These are phyloP conservation scores for Malachius bipustulatus DNA, from an alignment of 2,888 invertebrate species.

Conservation along the genomic window DNA sequence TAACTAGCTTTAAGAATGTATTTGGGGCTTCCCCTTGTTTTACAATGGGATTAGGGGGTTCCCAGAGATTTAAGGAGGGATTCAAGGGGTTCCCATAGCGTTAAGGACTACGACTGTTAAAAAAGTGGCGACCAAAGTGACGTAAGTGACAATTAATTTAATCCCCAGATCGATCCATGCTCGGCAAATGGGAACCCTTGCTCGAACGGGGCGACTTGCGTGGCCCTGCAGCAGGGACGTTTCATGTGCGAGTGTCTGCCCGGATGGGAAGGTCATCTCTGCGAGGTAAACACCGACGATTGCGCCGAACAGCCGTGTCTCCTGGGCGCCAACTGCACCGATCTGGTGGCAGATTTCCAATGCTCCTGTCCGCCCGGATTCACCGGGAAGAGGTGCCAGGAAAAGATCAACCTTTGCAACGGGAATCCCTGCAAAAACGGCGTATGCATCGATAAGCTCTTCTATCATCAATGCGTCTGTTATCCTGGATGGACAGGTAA, in stretches of 20 bases:
- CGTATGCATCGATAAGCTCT: slow-evolving; percentile 80
- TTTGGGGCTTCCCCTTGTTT: no score
- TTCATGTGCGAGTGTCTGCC: slow-evolving; percentile 91
- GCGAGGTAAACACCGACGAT: slow-evolving; percentile 87
- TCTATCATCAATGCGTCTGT: slow-evolving; percentile 79
- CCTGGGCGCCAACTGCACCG: slow-evolving; percentile 83
- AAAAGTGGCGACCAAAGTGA: no score
- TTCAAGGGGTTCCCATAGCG: no score
- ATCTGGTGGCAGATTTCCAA: slow-evolving; percentile 85
- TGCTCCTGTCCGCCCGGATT: slow-evolving; percentile 92
- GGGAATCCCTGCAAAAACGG: slow-evolving; percentile 88
- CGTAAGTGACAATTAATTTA: no score
- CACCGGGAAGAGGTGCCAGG: slow-evolving; percentile 89
- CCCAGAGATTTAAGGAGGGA: no score
- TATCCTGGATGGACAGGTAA: slow-evolving; percentile 80
- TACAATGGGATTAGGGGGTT: no score
- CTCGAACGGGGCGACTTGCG: slow-evolving; percentile 78
- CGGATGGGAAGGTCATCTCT: slow-evolving; percentile 95
- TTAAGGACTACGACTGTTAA: no score
- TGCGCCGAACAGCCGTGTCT: slow-evolving; percentile 88
- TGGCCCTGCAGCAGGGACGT: slow-evolving; percentile 81
- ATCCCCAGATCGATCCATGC: slow-evolving; percentile 84
- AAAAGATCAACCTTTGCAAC: slow-evolving; percentile 85
- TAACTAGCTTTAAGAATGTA: no score
- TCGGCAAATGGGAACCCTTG: slow-evolving; percentile 84